Evolutionary conservation across 2,113 vertebrate genomes (phyloP), one percentile per base, ranked within the genome.

Genomic region (Glaucidium brasilianum): DNA sequence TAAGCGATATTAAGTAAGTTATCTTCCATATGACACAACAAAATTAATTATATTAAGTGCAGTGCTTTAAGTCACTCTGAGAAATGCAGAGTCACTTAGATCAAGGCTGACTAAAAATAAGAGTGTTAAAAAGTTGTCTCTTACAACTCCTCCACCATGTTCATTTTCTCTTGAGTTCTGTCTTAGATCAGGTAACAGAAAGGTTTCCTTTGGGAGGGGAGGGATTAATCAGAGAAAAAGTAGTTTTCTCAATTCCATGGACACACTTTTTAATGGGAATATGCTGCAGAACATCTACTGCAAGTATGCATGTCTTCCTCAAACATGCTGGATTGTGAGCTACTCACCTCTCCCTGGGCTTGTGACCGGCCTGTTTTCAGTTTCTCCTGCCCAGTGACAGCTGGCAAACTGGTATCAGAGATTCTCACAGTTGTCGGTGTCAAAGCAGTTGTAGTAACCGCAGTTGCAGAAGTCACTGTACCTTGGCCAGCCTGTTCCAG

Each of bases 291-390:
- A 67, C 21, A 67, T 37, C 20, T 62, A 23, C 11, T 66, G n/a
- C 47, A 77, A 79, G 69, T 29, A 35, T 0, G 0, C 12, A 39
- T 10, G 53, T 58, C 27, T 76, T 15, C 53, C 58, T 80, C 34
- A 66, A 88, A 81, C 60, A 34, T 10, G n/a, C 29, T 75, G 45
- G 34, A 75, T 53, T 73, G 34, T 6, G 85, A 91, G 45, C 52
- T 78, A 97, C 98, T 98, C 97, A 99, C 99, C 99, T 99, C 99
- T 91, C 98, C 98, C 87, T 98, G 98, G 88, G 80, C 79, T 91
- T 97, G 98, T 12, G 97, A 97, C 98, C 98, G 98, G 91, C 97
- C 85, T 43, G 98, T 94, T 80, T 98, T 98, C 96, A 98, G 97
- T 63, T 98, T 98, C 94, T 99, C 99, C 69, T 98, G 98, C 87